Evolutionary conservation across 2,113 vertebrate genomes (phyloP).

Genomic region (cat (Felis catus)): DNA sequence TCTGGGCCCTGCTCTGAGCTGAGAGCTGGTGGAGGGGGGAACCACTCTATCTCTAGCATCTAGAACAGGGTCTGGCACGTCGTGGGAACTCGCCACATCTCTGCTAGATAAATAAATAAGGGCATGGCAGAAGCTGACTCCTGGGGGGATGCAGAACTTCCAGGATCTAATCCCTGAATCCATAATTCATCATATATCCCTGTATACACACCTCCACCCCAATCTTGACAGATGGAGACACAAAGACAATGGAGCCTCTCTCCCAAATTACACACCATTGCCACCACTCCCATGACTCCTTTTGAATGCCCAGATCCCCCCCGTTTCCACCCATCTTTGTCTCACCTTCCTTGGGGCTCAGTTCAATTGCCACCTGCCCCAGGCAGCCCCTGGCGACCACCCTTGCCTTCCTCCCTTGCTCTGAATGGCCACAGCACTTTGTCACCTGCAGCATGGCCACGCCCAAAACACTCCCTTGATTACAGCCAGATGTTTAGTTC

Average conservation of each 20-base stretch:
- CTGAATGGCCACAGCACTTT: neutral
- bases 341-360: neutral
- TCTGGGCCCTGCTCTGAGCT: neutral
- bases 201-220: neutral
- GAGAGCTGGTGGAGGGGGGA: neutral
- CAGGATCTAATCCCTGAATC: neutral
- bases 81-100: neutral
- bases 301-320: neutral
- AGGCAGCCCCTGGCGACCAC: neutral
- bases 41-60: neutral
- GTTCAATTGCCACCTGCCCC: neutral
- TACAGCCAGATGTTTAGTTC: neutral
- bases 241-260: neutral
- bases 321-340: neutral
- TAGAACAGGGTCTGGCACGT: neutral
- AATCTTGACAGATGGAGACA: slow-evolving; percentile 13
- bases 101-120: neutral
- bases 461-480: neutral
- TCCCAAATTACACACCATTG: neutral
- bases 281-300: neutral
- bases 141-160: neutral
- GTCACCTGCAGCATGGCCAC: neutral
- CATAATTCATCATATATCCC: neutral
- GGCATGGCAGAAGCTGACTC: neutral
- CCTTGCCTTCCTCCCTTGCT: neutral